A percentile compares a stretch with the other conserved stretches of the same genome.
Conservation (phyloP, 2,797 vertebrate genomes). For the Acrocephalus scirpaceus region DNA sequence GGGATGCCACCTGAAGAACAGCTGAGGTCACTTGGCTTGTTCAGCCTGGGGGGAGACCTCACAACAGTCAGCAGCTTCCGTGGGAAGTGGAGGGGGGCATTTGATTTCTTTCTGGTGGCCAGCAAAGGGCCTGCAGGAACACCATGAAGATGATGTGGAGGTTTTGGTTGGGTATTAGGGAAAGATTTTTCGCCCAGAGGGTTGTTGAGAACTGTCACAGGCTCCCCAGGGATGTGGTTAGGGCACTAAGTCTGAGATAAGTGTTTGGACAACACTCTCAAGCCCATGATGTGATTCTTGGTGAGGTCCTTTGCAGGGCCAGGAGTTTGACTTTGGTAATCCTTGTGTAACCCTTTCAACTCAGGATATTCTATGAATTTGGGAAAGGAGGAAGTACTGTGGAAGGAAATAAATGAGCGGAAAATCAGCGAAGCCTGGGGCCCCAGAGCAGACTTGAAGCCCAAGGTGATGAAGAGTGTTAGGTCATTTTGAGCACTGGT, state of each 20-base stretch:
- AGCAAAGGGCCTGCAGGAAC: rapidly evolving
- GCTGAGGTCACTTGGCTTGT: background rate
- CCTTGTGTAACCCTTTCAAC: background rate
- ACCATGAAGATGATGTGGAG: background rate
- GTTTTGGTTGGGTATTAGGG: background rate
- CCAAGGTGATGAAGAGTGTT: rapidly evolving
- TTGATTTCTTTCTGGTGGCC: background rate
- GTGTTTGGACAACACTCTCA: background rate
- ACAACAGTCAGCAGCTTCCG: background rate
- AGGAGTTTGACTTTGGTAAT: background rate
- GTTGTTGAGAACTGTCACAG: background rate
- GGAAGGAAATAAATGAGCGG: background rate
- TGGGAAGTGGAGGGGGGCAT: too few relatives aligned
- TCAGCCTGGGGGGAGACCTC: background rate
- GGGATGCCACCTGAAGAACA: background rate
- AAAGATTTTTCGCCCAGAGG: background rate
- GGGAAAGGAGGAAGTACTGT: background rate
- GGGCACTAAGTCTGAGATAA: background rate
- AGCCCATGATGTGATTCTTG: background rate
- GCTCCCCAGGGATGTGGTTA: background rate
- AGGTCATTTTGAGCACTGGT: background rate
- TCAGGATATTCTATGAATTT: background rate
- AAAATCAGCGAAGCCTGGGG: background rate
- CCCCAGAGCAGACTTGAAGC: rapidly evolving
- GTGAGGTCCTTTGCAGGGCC: background rate